Conservation (phyloP, 2,888 invertebrate species). For the Acanthoscelides obtectus region DNA sequence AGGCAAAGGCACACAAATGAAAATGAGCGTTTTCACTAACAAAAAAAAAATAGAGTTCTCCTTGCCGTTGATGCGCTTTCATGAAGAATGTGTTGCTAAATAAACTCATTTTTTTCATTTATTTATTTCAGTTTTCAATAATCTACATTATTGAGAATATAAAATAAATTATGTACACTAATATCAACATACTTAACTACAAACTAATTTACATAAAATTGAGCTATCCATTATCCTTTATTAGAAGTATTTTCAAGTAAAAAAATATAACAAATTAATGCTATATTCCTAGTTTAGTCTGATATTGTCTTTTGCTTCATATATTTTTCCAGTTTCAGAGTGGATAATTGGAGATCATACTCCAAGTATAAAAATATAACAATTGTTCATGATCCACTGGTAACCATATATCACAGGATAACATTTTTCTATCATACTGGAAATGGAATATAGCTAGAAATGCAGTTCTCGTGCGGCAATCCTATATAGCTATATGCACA, state of each 20-base stretch:
- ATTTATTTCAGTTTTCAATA: no score
- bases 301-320: neutral
- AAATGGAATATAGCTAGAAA: neutral
- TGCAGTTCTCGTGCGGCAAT: neutral
- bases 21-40: no score
- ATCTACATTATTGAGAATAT: neutral
- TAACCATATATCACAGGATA: neutral
- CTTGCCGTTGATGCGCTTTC: no score
- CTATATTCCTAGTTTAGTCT: neutral
- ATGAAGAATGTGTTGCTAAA: no score
- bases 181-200: neutral
- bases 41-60: no score
- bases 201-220: neutral
- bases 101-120: no score
- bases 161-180: neutral
- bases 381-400: neutral
- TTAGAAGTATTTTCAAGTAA: neutral
- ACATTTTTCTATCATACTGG: neutral
- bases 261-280: neutral
- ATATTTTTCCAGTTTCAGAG: no score
- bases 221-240: neutral
- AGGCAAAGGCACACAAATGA: no score
- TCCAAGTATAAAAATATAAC: neutral
- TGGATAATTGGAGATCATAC: neutral
- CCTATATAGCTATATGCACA: neutral